A percentile compares a stretch with the other conserved stretches of the same genome.
Evolutionary conservation across 2,113 vertebrate genomes (phyloP).

Genomic region (Emberiza fucata): DNA sequence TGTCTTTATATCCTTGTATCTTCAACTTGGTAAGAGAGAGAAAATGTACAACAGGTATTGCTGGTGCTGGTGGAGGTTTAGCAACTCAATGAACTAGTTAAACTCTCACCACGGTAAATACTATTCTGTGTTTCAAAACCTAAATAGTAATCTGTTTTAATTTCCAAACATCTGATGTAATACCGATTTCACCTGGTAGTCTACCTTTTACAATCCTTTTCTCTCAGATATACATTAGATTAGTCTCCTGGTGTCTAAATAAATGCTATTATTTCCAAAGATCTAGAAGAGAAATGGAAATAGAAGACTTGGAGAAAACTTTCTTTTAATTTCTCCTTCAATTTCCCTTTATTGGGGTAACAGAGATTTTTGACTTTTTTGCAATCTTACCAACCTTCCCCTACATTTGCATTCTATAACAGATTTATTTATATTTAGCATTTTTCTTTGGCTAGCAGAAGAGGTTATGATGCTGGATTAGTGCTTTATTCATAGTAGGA

Average conservation of each 20-base stretch:
- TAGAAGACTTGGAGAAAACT: neutral
- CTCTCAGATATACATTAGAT: neutral
- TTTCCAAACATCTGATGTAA: neutral
- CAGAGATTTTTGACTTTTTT: neutral
- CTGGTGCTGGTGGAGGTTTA: neutral
- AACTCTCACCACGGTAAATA: neutral
- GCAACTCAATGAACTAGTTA: neutral
- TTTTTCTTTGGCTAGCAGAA: slow-evolving; percentile 9
- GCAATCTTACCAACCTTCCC: neutral
- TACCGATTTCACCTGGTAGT: neutral
- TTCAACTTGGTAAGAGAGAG: neutral
- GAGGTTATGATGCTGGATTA: slow-evolving; percentile 20
- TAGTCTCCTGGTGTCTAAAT: neutral
- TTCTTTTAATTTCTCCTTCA: neutral
- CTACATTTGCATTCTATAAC: neutral
- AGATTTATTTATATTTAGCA: slow-evolving; percentile 33
- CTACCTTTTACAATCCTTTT: neutral
- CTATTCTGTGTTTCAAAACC: neutral
- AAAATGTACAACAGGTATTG: neutral
- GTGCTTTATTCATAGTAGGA: slow-evolving; percentile 27
- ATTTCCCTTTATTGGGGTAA: neutral
- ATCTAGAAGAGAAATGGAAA: neutral
- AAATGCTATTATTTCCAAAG: neutral
- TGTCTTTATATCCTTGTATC: neutral
- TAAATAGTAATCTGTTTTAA: neutral